A percentile compares a stretch with the other conserved stretches of the same genome.
Conservation (phyloP, 2,797 vertebrate species). For the Poeciliopsis paucimaculata region DNA sequence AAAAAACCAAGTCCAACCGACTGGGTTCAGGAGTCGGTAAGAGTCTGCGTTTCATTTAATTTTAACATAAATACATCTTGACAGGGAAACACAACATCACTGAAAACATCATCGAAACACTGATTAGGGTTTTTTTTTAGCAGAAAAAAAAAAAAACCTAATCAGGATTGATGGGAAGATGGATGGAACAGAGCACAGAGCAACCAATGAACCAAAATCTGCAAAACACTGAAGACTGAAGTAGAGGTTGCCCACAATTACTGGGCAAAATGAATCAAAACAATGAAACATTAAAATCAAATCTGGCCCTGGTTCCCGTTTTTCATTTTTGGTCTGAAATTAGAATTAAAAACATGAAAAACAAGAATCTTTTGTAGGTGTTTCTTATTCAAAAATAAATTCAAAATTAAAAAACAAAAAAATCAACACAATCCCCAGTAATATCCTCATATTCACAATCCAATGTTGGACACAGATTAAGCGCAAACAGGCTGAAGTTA, state of each 20-base stretch:
- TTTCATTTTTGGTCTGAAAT: background rate
- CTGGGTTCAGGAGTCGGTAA: background rate
- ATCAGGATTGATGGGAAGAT: background rate
- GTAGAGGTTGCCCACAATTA: background rate
- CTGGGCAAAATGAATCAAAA: background rate
- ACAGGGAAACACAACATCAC: background rate
- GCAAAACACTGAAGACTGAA: background rate
- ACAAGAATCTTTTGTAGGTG: background rate
- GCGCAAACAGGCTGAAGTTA: conserved; percentile 18
- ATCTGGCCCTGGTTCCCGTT: background rate
- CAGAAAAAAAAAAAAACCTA: background rate
- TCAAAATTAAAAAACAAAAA: background rate
- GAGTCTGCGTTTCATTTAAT: too few relatives aligned
- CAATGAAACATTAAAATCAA: background rate
- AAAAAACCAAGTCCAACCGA: background rate
- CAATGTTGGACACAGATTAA: conserved; percentile 24
- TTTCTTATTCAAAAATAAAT: background rate
- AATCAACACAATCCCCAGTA: background rate
- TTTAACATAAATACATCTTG: background rate
- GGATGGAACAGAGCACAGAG: background rate
- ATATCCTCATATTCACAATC: conserved; percentile 14
- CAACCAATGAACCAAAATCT: background rate
- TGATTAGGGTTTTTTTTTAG: background rate
- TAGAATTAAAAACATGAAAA: background rate
- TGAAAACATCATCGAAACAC: background rate